phyloP scores from a whole-genome alignment of 2,113 vertebrate species.

The Laterallus jamaicensis region DNA sequence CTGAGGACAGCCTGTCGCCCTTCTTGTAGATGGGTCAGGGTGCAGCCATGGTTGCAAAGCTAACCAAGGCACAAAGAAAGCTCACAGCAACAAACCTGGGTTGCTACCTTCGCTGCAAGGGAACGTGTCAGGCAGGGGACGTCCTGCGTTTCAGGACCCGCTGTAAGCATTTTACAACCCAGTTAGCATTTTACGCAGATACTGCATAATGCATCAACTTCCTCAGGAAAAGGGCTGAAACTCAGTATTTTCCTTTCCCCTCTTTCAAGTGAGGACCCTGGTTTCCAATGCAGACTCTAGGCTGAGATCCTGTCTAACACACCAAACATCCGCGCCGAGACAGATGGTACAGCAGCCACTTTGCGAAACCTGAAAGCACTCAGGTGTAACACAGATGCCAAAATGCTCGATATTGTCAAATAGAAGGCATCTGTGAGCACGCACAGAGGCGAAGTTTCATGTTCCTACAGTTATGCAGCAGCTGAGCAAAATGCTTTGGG shows the following conservation, averaged over 20 bases:
- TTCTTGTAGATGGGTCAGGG: rapidly evolving
- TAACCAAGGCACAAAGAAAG: background rate
- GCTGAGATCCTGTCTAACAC: background rate
- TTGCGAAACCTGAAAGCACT: conserved; percentile 45
- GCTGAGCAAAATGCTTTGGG: conserved; percentile 29
- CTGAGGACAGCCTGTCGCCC: background rate
- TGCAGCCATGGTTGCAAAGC: background rate
- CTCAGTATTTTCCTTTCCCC: background rate
- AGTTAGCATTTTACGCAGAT: background rate
- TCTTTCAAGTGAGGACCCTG: background rate
- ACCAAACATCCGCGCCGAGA: background rate
- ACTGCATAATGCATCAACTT: background rate
- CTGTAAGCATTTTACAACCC: background rate
- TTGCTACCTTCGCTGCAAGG: background rate
- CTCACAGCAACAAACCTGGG: background rate
- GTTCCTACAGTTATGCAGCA: conserved; percentile 8
- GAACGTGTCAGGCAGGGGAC: rapidly evolving
- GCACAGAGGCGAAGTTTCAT: conserved; percentile 9
- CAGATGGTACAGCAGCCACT: conserved; percentile 48
- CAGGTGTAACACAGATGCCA: conserved; percentile 54
- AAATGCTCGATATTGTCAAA: background rate
- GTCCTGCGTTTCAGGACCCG: background rate
- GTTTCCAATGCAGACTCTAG: background rate
- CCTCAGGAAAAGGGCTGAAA: background rate
- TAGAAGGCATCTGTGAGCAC: conserved; percentile 16